phyloP scores from a whole-genome alignment of 2,888 invertebrate species.

The Steinernema scapterisci region DNA sequence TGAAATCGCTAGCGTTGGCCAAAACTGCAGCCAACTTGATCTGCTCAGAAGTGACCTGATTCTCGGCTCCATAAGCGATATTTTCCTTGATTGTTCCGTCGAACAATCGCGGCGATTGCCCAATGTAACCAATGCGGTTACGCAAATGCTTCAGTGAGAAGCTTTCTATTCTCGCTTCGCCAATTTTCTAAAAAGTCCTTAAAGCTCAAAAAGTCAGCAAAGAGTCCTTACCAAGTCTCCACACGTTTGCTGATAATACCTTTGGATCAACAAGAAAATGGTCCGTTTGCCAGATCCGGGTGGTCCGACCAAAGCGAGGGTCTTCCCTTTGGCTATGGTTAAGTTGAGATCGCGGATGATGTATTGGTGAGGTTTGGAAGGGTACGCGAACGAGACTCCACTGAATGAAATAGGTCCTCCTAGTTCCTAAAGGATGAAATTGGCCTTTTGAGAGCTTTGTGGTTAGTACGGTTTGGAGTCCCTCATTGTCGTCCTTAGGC shows the following conservation, averaged over 20 bases:
- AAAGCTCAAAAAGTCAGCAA: background rate
- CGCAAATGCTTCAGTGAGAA: background rate
- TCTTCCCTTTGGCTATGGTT: background rate
- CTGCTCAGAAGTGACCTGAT: background rate
- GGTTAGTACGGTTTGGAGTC: background rate
- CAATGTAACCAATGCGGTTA: background rate
- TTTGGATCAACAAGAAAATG: background rate
- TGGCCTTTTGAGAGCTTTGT: background rate
- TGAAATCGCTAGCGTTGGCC: background rate
- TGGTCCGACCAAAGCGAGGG: background rate
- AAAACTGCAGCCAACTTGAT: background rate
- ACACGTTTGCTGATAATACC: background rate
- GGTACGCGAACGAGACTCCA: background rate
- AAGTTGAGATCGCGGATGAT: background rate
- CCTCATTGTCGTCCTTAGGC: background rate
- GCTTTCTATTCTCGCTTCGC: background rate
- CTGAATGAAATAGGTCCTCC: background rate
- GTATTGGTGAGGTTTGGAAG: background rate
- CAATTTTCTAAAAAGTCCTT: background rate
- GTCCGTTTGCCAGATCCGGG: background rate
- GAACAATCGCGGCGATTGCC: constrained; percentile 1
- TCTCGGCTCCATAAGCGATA: background rate
- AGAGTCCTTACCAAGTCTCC: background rate
- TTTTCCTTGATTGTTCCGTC: constrained; percentile 3
- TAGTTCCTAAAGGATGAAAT: background rate